phyloP scores from a whole-genome alignment of 1,140 invertebrate species.

The Camponotus floridanus region DNA sequence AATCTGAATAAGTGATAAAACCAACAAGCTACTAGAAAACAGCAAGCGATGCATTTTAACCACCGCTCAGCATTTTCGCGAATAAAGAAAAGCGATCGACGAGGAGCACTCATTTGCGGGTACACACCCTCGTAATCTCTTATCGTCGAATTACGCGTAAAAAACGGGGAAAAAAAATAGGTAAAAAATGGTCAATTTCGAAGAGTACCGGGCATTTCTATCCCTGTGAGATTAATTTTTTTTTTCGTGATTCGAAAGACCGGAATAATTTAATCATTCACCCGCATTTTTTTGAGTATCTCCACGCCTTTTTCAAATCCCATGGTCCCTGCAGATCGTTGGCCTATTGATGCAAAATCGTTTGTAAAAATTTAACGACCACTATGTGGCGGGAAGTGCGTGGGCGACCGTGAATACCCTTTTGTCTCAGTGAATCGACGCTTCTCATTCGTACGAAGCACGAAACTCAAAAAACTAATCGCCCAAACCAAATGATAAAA shows the following conservation, averaged over 20 bases:
- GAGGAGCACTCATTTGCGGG: background rate
- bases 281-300: conserved; percentile 20
- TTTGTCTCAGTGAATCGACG: conserved; percentile 27
- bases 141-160: conserved; percentile 45
- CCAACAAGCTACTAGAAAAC: conserved; percentile 49
- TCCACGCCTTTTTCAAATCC: conserved; percentile 54
- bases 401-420: background rate
- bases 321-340: conserved; percentile 6
- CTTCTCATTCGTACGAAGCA: background rate
- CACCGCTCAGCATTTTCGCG: conserved; percentile 24
- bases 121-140: conserved; percentile 33
- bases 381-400: conserved; percentile 12
- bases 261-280: conserved; percentile 61
- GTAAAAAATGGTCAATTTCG: conserved; percentile 43
- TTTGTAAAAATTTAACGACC: conserved; percentile 61
- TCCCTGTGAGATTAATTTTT: background rate
- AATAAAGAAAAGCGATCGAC: conserved; percentile 40
- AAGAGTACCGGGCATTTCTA: conserved; percentile 9
- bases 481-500: background rate
- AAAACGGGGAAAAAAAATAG: background rate
- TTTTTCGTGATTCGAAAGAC: conserved; percentile 25
- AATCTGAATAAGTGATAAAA: conserved; percentile 34
- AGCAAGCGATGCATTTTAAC: conserved; percentile 39
- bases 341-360: conserved; percentile 47
- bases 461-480: background rate